These are phyloP conservation scores for Sprattus sprattus DNA, from an alignment of 2,113 vertebrate species.

Conservation along the genomic window DNA sequence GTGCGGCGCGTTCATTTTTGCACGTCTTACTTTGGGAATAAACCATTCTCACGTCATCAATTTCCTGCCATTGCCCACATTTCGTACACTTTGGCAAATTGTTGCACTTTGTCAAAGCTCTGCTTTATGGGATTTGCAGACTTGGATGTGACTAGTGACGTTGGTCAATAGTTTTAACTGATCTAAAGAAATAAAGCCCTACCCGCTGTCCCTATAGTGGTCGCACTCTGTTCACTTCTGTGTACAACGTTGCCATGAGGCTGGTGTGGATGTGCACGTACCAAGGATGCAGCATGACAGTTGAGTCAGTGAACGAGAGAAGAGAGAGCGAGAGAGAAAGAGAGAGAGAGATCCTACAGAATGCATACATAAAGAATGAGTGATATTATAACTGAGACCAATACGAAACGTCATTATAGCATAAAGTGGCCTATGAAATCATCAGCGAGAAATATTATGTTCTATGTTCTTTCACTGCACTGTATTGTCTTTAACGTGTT, in stretches of 20 bases:
- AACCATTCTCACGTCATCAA: constrained; percentile 71
- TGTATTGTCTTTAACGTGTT: no score
- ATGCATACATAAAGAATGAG: neutral
- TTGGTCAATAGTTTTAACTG: neutral
- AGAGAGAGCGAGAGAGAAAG: constrained; percentile 32
- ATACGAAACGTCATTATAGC: no score
- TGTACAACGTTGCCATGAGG: constrained; percentile 85
- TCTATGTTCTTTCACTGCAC: no score
- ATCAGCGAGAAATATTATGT: no score
- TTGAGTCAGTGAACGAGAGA: neutral
- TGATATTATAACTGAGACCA: no score
- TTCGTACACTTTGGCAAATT: neutral
- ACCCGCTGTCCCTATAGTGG: constrained; percentile 65
- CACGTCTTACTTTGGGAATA: constrained; percentile 87
- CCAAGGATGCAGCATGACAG: constrained; percentile 69
- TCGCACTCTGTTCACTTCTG: constrained; percentile 67
- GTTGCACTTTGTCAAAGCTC: neutral
- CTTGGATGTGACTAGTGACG: neutral
- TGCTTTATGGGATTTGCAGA: neutral
- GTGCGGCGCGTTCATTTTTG: constrained; percentile 90
- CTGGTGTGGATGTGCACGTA: constrained; percentile 82
- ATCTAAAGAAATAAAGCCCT: constrained; percentile 23
- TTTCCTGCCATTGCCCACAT: constrained; percentile 33
- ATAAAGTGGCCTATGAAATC: no score
- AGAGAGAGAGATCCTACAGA: constrained; percentile 22